Conservation (phyloP, 2,888 invertebrate genomes). For the Invenusta paracnida region DNA sequence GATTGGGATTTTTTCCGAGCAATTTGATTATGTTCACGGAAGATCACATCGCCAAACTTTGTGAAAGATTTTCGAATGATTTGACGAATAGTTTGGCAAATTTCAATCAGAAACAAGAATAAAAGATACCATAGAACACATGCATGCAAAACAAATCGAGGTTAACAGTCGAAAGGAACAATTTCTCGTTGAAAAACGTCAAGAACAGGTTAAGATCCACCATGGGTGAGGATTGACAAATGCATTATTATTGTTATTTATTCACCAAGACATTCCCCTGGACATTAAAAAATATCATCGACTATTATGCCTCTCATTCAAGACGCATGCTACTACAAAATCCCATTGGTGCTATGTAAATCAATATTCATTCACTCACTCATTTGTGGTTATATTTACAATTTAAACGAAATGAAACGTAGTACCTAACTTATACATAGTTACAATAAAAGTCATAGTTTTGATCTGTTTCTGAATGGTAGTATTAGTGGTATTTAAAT, state of each 20-base stretch:
- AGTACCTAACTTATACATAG: not conserved
- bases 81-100: not conserved
- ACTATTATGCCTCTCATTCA: constrained; percentile 4
- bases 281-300: not conserved
- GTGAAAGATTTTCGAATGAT: constrained; percentile 1
- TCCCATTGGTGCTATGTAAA: not conserved
- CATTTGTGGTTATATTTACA: not conserved
- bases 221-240: not conserved
- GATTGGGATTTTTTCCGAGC: not conserved
- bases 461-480: constrained; percentile 9
- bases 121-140: not conserved
- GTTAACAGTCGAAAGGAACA: not conserved
- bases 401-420: not conserved
- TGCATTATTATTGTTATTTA: constrained; percentile 15
- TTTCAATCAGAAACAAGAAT: not conserved
- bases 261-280: not conserved
- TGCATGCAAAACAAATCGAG: not conserved
- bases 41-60: constrained; percentile 19
- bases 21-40: constrained; percentile 7
- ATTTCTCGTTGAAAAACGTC: not conserved
- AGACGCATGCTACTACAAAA: constrained; percentile 1
- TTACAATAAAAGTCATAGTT: not conserved
- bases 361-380: not conserved
- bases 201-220: not conserved
- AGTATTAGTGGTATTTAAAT: not conserved